Evolutionary conservation across 2,113 vertebrate genomes (phyloP).

Genomic region (Excalfactoria chinensis): DNA sequence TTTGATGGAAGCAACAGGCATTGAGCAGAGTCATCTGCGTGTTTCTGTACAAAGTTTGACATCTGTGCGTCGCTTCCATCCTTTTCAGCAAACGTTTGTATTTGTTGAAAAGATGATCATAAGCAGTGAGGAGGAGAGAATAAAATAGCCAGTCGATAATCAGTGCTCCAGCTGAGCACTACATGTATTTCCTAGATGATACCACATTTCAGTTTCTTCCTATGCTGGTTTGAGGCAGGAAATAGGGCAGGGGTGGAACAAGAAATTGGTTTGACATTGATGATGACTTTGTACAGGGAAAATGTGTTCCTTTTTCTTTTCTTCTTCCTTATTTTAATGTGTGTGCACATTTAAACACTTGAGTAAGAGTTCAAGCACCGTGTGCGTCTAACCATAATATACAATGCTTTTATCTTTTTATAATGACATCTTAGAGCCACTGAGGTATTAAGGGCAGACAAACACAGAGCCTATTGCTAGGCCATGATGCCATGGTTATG

Average conservation of each 20-base stretch:
- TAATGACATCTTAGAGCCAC: neutral
- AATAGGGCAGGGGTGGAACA: neutral
- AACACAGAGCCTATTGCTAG: neutral
- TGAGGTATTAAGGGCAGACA: neutral
- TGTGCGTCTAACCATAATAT: neutral
- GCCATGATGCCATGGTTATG: neutral
- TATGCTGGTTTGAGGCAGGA: neutral
- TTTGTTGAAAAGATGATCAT: neutral
- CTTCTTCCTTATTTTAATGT: neutral
- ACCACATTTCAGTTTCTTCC: neutral
- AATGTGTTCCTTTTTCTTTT: neutral
- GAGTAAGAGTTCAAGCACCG: neutral
- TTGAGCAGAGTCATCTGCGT: conserved; percentile 17
- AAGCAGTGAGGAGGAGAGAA: neutral
- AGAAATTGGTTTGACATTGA: neutral
- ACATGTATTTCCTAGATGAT: neutral
- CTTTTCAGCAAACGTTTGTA: conserved; percentile 15
- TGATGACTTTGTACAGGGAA: neutral
- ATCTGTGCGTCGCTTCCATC: conserved; percentile 7
- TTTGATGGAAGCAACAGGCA: neutral
- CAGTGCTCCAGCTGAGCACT: neutral
- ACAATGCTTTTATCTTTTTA: neutral
- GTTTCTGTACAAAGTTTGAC: neutral
- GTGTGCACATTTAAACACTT: neutral
- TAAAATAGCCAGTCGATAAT: neutral